These are phyloP conservation scores for Crotalus tigris DNA, from an alignment of 2,113 vertebrate species.

Conservation along the genomic window DNA sequence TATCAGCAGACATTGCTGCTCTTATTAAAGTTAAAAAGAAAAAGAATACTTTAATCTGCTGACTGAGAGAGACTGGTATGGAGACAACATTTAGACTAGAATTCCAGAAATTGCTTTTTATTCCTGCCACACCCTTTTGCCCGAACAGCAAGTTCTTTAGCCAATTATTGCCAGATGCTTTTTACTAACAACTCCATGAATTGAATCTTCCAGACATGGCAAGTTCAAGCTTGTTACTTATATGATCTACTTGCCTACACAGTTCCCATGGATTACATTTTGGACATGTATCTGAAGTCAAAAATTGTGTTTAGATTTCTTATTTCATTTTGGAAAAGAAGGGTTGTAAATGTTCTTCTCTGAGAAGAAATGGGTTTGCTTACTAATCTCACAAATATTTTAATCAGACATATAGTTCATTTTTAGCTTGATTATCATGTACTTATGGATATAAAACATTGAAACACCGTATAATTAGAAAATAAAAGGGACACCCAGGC, in stretches of 20 bases:
- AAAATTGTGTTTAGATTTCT: background rate
- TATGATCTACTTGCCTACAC: constrained; percentile 12
- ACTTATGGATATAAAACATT: too few species aligned
- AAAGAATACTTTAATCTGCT: background rate
- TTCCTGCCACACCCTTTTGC: background rate
- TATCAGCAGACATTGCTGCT: background rate
- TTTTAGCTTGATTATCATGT: background rate
- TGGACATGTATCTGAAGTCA: background rate
- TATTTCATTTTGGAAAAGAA: background rate
- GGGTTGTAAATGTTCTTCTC: background rate
- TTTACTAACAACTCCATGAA: background rate
- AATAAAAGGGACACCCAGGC: too few species aligned
- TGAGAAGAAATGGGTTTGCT: background rate
- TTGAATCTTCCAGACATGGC: background rate
- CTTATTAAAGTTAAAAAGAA: background rate
- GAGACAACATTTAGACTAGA: background rate
- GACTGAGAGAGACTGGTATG: background rate
- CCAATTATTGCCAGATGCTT: background rate
- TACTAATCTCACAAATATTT: background rate
- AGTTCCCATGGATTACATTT: constrained; percentile 14
- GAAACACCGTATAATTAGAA: too few species aligned
- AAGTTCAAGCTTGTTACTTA: background rate
- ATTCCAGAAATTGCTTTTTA: background rate
- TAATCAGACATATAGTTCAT: background rate
- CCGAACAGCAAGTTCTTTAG: background rate